phyloP scores from a whole-genome alignment of 2,797 vertebrate species.

The Sorex maritimensis region DNA sequence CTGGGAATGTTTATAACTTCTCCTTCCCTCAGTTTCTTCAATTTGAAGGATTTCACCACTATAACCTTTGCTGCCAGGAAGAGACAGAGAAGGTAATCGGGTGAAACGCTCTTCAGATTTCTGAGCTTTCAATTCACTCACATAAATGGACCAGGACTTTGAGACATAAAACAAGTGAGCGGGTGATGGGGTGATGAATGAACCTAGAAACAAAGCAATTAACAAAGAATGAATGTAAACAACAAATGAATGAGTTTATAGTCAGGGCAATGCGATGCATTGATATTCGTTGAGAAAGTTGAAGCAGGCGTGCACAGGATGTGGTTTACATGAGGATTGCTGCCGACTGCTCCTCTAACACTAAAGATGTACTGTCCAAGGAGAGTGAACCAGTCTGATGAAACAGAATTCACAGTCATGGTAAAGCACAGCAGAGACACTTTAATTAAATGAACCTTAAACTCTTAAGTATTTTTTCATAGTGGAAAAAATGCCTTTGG shows the following conservation, averaged over 20 bases:
- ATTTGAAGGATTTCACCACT: conserved; percentile 13
- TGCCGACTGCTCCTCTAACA: neutral
- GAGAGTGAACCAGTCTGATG: neutral
- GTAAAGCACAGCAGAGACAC: neutral
- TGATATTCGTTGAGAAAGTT: neutral
- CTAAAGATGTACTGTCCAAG: neutral
- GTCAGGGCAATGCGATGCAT: neutral
- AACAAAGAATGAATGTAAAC: neutral
- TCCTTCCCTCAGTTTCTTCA: neutral
- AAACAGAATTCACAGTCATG: neutral
- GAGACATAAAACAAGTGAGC: conserved; percentile 15
- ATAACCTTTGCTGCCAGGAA: neutral
- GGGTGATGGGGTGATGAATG: conserved; percentile 41
- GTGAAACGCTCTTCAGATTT: neutral
- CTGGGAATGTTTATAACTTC: neutral
- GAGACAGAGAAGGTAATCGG: conserved; percentile 9
- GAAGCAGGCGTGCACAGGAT: neutral
- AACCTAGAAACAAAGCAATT: conserved; percentile 26
- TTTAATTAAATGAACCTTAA: neutral
- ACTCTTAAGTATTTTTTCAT: neutral
- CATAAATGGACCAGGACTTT: conserved; percentile 33
- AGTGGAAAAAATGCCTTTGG: neutral
- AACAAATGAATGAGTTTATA: neutral
- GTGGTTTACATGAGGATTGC: neutral
- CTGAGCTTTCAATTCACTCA: conserved; percentile 6